These are phyloP conservation scores for Gallinago nigripennis DNA, from an alignment of 2,797 vertebrate genomes.

Conservation along the genomic window DNA sequence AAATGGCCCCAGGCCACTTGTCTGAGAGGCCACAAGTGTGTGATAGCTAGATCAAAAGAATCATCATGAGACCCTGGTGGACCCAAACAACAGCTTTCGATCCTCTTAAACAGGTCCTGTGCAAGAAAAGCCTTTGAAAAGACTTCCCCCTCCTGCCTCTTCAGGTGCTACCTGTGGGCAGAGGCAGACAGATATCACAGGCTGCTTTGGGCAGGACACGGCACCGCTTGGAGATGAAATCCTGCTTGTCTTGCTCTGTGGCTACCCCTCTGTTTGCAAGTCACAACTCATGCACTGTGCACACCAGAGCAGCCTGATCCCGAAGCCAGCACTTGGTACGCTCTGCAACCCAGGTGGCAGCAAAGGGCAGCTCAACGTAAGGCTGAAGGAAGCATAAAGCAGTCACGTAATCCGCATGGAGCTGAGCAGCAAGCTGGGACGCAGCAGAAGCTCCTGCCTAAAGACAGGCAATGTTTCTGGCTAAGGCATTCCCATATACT, in stretches of 20 bases:
- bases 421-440: background rate
- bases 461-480: background rate
- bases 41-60: background rate
- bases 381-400: background rate
- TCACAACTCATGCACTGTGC: background rate
- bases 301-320: rapidly evolving
- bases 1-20: background rate
- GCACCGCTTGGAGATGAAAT: background rate
- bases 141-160: background rate
- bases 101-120: background rate
- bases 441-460: background rate
- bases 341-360: constrained; percentile 33
- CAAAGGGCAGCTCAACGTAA: constrained; percentile 11
- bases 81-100: background rate
- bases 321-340: background rate
- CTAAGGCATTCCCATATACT: background rate
- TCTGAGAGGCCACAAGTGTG: background rate
- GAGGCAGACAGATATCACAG: background rate
- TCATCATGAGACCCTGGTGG: background rate
- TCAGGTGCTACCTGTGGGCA: background rate
- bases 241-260: background rate
- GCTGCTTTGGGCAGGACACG: background rate
- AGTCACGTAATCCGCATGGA: background rate
- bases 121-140: background rate
- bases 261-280: background rate